Evolutionary conservation across 2,888 invertebrate genomes (phyloP), one percentile per base, ranked within the genome.

Genomic region (Calliphora vomitoria): DNA sequence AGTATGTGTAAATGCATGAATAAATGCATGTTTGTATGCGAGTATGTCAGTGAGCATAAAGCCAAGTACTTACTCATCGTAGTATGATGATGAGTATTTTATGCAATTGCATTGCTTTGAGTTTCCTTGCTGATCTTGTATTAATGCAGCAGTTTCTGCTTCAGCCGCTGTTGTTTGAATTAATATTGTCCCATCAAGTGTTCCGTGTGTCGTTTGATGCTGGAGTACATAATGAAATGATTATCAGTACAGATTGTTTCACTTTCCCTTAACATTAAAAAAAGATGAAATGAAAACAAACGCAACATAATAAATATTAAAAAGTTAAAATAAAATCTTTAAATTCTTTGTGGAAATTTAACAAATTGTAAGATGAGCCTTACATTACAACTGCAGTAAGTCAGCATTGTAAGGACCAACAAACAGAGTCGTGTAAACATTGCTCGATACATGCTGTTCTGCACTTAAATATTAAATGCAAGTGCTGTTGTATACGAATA

Each of bases 151-250:
- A 35, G 15, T 25, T 68, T 13, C 25, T 44, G n/a, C 18, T 64
- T 25, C 25, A 25, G 38, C 18, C 6, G 64, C 15, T 38, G 66
- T 69, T 69, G 68, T 41, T 69, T 41, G 75, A 5, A 68, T 18
- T 82, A 60, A 82, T 62, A 71, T 60, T 74, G 80, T 58, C 31
- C 47, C 58, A 58, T 68, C 60, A 79, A 74, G 74, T 85, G 50
- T 41, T 58, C 10, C 41, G 10, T 72, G 35, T 50, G 38, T 6
- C 58, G 47, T 74, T 74, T 84, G 79, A 69, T 80, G 74, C 62
- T 80, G n/a, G 60, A 75, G 68, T 75, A 47, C 47, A 68, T 79
- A 84, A 84, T 80, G 85, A 79, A 85, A 85, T 85, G 68, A 80
- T 85, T 80, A 74, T 72, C 53, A 35, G 35, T 20, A 10, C 53